phyloP scores from a whole-genome alignment of 2,797 vertebrate species.

The Pipistrellus pipistrellus region DNA sequence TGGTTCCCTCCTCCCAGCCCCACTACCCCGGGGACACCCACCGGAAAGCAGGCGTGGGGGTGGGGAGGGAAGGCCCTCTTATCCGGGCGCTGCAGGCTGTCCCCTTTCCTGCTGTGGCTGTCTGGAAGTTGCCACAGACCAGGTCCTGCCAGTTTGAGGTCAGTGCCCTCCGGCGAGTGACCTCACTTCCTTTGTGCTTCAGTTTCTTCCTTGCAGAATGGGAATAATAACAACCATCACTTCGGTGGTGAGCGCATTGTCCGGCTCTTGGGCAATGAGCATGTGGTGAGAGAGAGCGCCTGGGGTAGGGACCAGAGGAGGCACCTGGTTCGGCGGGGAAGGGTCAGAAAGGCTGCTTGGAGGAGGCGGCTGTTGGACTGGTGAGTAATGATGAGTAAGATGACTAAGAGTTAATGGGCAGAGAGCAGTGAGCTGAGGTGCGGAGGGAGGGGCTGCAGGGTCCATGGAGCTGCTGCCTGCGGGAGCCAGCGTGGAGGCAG shows the following conservation, averaged over 20 bases:
- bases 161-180: constrained; percentile 36
- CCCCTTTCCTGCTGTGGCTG: background rate
- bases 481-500: background rate
- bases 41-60: accelerated
- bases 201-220: constrained; percentile 53
- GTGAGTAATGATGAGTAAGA: background rate
- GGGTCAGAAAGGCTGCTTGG: background rate
- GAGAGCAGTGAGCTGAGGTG: background rate
- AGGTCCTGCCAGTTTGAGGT: background rate
- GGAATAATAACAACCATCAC: background rate
- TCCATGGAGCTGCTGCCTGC: background rate
- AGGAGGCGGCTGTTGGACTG: background rate
- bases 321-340: background rate
- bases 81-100: background rate
- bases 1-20: background rate
- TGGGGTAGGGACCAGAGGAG: background rate
- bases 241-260: background rate
- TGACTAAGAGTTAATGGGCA: background rate
- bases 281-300: background rate
- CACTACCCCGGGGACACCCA: background rate
- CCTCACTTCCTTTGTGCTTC: background rate
- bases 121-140: background rate
- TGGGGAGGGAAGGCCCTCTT: accelerated
- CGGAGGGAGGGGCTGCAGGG: background rate
- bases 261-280: background rate